Conservation (phyloP, 2,113 vertebrate genomes). For the Rhinoptilus africanus region DNA sequence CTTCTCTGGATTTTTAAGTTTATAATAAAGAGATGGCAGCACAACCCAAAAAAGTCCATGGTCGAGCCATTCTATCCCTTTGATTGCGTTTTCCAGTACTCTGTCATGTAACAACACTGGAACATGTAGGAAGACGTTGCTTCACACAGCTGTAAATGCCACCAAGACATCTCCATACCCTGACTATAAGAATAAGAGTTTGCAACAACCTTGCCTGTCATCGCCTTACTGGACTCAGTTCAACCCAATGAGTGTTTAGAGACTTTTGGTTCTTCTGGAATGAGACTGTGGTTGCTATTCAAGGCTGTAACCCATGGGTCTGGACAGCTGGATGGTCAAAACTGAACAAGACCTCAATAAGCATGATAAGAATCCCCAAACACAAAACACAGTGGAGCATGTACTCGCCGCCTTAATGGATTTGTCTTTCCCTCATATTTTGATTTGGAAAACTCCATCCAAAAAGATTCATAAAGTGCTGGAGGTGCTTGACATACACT, state of each 20-base stretch:
- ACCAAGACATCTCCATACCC: background rate
- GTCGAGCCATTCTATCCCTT: background rate
- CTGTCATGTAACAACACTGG: background rate
- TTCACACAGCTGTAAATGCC: background rate
- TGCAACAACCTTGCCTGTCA: background rate
- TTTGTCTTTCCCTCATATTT: constrained; percentile 6
- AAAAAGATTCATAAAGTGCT: constrained; percentile 36
- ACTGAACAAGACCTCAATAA: background rate
- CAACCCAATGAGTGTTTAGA: background rate
- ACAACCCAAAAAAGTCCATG: background rate
- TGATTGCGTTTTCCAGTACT: background rate
- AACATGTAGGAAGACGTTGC: background rate
- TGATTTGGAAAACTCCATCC: constrained; percentile 17
- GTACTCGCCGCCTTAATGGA: background rate
- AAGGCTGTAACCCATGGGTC: background rate
- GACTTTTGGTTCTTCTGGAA: background rate
- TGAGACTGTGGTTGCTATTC: background rate
- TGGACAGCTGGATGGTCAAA: background rate
- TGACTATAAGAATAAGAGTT: background rate
- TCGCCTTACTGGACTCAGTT: background rate
- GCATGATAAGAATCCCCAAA: constrained; percentile 1
- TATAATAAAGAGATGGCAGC: background rate
- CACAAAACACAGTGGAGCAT: background rate
- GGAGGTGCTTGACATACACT: constrained; percentile 41
- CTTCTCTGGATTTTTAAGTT: background rate